Evolutionary conservation across 2,888 invertebrate genomes (phyloP).

Genomic region (Plebejus melissa): DNA sequence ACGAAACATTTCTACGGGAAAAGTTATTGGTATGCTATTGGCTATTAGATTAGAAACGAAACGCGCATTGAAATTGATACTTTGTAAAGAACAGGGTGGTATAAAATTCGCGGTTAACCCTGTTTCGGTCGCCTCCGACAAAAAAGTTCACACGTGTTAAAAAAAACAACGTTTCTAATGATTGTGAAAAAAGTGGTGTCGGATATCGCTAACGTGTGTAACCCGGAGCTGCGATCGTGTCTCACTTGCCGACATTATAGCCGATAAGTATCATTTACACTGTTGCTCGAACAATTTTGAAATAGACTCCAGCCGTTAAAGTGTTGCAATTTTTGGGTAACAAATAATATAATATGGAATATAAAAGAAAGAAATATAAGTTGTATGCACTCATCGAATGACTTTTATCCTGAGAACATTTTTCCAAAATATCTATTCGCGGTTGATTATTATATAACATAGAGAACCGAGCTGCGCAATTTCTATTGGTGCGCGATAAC

Average conservation of each 20-base stretch:
- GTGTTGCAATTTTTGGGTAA: conserved; percentile 12
- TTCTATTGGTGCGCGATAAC: too few relatives aligned
- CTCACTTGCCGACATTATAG: conserved; percentile 3
- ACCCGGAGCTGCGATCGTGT: neutral
- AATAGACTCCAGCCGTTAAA: neutral
- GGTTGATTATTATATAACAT: too few relatives aligned
- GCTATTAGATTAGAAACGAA: neutral
- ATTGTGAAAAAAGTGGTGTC: conserved; percentile 14
- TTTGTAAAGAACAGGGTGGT: neutral
- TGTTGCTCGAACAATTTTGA: conserved; percentile 11
- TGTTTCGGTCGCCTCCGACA: neutral
- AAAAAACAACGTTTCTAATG: conserved; percentile 17
- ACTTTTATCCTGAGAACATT: too few relatives aligned
- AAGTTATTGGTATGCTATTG: neutral
- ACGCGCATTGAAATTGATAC: neutral
- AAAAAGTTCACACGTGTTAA: conserved; percentile 13
- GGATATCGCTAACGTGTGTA: neutral
- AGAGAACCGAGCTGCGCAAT: too few relatives aligned
- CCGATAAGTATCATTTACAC: conserved; percentile 10
- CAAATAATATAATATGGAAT: too few relatives aligned
- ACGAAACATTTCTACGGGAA: neutral
- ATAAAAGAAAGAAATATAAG: too few relatives aligned
- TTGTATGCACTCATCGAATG: too few relatives aligned
- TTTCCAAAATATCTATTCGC: too few relatives aligned
- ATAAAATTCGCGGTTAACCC: neutral